Evolutionary conservation across 1,140 invertebrate species (phyloP).

Genomic region (Drosophila leontia): DNA sequence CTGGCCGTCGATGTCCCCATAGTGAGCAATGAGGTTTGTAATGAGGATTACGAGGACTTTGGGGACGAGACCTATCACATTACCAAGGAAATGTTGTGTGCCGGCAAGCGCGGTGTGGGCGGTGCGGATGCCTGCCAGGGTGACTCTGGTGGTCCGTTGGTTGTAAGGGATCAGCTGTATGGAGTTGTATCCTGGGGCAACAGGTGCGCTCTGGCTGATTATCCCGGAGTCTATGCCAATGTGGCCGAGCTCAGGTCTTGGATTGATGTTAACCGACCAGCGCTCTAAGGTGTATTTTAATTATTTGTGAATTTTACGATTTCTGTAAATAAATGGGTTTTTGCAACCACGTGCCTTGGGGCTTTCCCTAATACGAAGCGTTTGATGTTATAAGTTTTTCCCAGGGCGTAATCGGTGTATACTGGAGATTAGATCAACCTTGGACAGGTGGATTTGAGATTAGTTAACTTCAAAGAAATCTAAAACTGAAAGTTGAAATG

Average conservation of each 20-base stretch:
- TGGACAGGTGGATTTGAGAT: slow-evolving; percentile 23
- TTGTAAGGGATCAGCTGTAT: slow-evolving; percentile 79
- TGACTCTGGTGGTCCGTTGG: slow-evolving; percentile 85
- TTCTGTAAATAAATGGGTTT: slow-evolving; percentile 31
- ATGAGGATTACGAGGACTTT: slow-evolving; percentile 54
- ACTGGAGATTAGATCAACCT: slow-evolving; percentile 39
- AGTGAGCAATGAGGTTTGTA: slow-evolving; percentile 60
- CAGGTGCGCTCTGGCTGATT: slow-evolving; percentile 87
- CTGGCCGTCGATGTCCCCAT: slow-evolving; percentile 71
- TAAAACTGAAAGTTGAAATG: not conserved
- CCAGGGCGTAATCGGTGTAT: slow-evolving; percentile 6
- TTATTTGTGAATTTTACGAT: not conserved
- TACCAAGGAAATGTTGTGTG: slow-evolving; percentile 87
- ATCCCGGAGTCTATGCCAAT: slow-evolving; percentile 89
- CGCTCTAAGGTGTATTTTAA: not conserved
- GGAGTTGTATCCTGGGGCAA: slow-evolving; percentile 90
- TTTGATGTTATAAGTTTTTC: not conserved
- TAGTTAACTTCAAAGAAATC: slow-evolving; percentile 8
- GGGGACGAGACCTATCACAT: slow-evolving; percentile 54
- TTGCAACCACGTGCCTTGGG: slow-evolving; percentile 15
- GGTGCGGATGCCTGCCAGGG: slow-evolving; percentile 86
- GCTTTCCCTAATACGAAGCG: not conserved
- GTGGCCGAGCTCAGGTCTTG: slow-evolving; percentile 86
- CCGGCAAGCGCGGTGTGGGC: slow-evolving; percentile 83
- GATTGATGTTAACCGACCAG: slow-evolving; percentile 52